Percentiles rank a stretch among this genome's conserved stretches.
Evolutionary conservation across 2,888 invertebrate species (phyloP).

Genomic region (Sisyra terminalis): DNA sequence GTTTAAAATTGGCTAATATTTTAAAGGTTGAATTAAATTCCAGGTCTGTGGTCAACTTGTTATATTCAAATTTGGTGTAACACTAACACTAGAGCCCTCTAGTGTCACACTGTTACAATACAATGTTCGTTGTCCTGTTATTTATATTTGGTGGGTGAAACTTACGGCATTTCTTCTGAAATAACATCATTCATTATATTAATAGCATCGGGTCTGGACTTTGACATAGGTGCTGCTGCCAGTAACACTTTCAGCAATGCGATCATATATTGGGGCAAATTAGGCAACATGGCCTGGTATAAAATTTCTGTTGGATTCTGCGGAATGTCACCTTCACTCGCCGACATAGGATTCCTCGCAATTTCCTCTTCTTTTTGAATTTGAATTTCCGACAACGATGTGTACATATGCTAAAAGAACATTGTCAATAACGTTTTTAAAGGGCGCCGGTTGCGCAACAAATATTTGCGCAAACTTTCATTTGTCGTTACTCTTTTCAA

Average conservation of each 20-base stretch:
- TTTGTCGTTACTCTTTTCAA: conserved; percentile 61
- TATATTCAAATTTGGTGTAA: too few relatives aligned
- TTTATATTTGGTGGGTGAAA: too few relatives aligned
- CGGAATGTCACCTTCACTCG: conserved; percentile 59
- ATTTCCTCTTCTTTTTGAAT: conserved; percentile 83
- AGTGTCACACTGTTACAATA: too few relatives aligned
- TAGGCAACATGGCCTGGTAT: conserved; percentile 89
- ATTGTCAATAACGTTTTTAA: background rate
- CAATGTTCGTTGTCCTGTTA: too few relatives aligned
- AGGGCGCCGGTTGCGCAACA: background rate
- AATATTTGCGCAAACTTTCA: too few relatives aligned
- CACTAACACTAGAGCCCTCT: too few relatives aligned
- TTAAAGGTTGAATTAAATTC: too few relatives aligned
- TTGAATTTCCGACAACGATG: conserved; percentile 84
- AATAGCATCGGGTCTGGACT: conserved; percentile 92
- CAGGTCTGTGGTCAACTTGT: too few relatives aligned
- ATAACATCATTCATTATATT: conserved; percentile 96
- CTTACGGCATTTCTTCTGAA: conserved; percentile 91
- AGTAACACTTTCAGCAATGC: conserved; percentile 89
- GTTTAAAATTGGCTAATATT: too few relatives aligned
- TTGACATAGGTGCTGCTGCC: conserved; percentile 98
- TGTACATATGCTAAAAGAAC: conserved; percentile 67
- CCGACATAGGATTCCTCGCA: conserved; percentile 77
- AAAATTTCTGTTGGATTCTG: conserved; percentile 75
- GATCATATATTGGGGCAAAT: conserved; percentile 95